These are phyloP conservation scores for Hafferia zeledoni DNA, from an alignment of 2,797 vertebrate species.

Conservation along the genomic window DNA sequence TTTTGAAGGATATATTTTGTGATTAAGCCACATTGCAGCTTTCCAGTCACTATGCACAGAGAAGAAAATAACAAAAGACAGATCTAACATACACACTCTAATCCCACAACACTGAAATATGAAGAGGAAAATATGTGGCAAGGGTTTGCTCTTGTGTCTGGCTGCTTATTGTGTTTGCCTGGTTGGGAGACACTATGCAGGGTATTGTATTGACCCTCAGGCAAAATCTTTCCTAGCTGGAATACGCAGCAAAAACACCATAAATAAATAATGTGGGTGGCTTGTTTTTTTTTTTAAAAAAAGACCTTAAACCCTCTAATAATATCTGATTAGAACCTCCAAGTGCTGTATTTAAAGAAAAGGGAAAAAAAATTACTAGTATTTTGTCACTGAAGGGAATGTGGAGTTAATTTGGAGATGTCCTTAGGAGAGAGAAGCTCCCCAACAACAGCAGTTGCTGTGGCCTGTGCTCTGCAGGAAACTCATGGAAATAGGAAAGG, in stretches of 20 bases:
- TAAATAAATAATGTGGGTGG: slow-evolving; percentile 16
- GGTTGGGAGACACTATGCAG: background rate
- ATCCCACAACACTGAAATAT: background rate
- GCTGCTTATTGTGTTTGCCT: background rate
- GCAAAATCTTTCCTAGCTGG: background rate
- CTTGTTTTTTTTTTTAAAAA: background rate
- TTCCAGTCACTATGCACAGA: background rate
- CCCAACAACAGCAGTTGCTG: background rate
- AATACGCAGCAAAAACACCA: background rate
- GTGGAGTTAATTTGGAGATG: background rate
- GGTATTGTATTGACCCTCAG: background rate
- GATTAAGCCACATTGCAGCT: background rate
- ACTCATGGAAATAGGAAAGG: fast-evolving
- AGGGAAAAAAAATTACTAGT: too few species aligned
- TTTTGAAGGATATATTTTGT: background rate
- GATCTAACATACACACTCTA: background rate
- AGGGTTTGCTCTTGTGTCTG: background rate
- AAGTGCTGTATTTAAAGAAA: background rate
- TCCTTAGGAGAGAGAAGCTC: background rate
- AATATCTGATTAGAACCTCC: background rate
- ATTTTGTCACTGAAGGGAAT: background rate
- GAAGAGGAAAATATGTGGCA: slow-evolving; percentile 10
- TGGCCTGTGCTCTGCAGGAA: background rate
- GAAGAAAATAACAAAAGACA: background rate
- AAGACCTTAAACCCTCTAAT: background rate